Percentiles rank a stretch among this genome's conserved stretches.
phyloP scores from a whole-genome alignment of 2,888 invertebrate genomes.

The Tipula confusa region DNA sequence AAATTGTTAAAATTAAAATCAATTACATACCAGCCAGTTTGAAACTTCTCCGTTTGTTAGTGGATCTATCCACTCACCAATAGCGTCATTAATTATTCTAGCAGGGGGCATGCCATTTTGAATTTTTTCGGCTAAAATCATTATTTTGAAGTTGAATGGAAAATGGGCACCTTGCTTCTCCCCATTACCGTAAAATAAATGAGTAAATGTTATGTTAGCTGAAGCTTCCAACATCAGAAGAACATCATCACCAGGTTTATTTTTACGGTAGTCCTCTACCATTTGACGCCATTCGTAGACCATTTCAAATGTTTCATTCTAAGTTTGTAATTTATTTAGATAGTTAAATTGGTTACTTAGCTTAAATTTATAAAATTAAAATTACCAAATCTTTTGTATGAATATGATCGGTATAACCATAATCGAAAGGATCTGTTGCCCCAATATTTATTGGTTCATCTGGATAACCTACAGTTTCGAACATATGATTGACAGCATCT shows the following conservation, averaged over 20 bases:
- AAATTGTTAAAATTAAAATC: neutral
- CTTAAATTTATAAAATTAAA: neutral
- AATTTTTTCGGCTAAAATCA: conserved; percentile 40
- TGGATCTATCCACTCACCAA: conserved; percentile 56
- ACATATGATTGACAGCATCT: conserved; percentile 50
- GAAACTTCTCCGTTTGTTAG: conserved; percentile 57
- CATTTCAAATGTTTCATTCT: conserved; percentile 45
- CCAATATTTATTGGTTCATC: conserved; percentile 53
- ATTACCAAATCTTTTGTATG: conserved; percentile 54
- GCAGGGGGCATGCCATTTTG: conserved; percentile 42
- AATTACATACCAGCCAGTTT: conserved; percentile 62
- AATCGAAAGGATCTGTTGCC: conserved; percentile 49
- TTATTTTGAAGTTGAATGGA: conserved; percentile 63
- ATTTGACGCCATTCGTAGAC: conserved; percentile 50
- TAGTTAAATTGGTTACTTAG: no score
- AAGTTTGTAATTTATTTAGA: neutral
- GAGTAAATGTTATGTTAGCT: conserved; percentile 53
- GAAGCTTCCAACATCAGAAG: conserved; percentile 61
- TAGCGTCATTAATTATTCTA: conserved; percentile 51
- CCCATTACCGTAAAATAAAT: conserved; percentile 59
- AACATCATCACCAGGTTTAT: conserved; percentile 43
- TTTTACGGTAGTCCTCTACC: conserved; percentile 58
- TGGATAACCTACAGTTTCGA: conserved; percentile 52
- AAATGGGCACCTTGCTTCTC: conserved; percentile 54
- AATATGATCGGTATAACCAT: conserved; percentile 52